These are phyloP conservation scores for Sinohyriopsis cumingii DNA, from an alignment of 2,888 invertebrate genomes.

Conservation along the genomic window DNA sequence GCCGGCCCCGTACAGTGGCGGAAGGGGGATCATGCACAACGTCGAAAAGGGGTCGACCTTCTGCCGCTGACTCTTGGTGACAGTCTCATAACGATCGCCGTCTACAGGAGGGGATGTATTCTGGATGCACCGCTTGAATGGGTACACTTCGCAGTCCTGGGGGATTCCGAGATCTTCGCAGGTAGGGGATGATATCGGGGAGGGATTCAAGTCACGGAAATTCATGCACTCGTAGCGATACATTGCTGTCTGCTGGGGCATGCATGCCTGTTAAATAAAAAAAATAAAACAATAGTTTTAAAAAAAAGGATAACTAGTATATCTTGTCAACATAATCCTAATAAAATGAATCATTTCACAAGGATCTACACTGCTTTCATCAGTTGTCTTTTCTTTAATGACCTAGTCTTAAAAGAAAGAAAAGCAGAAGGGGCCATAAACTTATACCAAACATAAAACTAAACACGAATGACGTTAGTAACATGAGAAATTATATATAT, in stretches of 20 bases:
- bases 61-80: slow-evolving; percentile 12
- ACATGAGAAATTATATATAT: too few relatives aligned
- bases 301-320: too few relatives aligned
- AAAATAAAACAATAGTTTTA: too few relatives aligned
- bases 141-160: slow-evolving; percentile 34
- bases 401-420: too few relatives aligned
- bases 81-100: slow-evolving; percentile 32
- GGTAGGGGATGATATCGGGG: slow-evolving; percentile 55
- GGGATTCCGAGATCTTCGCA: slow-evolving; percentile 66
- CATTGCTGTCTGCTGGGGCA: slow-evolving; percentile 4
- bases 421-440: too few relatives aligned
- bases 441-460: too few relatives aligned
- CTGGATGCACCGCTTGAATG: slow-evolving; percentile 24
- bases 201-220: slow-evolving; percentile 1
- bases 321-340: too few relatives aligned
- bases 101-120: slow-evolving; percentile 43
- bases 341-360: too few relatives aligned
- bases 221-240: slow-evolving; percentile 17
- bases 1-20: slow-evolving; percentile 50
- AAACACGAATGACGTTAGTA: too few relatives aligned
- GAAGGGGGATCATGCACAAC: slow-evolving; percentile 65
- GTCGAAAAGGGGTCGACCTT: slow-evolving; percentile 64
- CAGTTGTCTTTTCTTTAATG: too few relatives aligned
- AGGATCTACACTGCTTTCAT: too few relatives aligned
- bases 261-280: background rate